These are phyloP conservation scores for Drosophila algonquin DNA, from an alignment of 2,888 invertebrate genomes.

Conservation along the genomic window DNA sequence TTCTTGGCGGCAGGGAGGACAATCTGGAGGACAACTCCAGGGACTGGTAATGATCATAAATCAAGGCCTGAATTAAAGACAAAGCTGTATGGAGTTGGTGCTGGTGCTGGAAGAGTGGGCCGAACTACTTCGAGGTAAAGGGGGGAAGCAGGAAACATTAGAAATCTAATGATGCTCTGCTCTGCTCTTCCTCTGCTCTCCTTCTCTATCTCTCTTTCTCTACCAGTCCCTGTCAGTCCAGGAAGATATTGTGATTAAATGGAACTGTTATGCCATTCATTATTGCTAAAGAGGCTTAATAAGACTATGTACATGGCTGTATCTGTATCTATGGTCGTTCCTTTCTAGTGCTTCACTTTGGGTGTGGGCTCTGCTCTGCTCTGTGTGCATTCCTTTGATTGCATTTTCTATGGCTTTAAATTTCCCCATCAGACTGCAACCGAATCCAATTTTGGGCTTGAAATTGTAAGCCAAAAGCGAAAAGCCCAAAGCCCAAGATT, in stretches of 20 bases:
- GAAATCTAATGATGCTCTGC: conserved; percentile 36
- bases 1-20: conserved; percentile 9
- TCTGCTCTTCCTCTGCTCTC: background rate
- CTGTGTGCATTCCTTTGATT: conserved; percentile 1
- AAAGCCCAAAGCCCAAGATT: background rate
- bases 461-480: conserved; percentile 39
- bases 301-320: conserved; percentile 14
- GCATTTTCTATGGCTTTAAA: conserved; percentile 8
- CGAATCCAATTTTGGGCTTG: conserved; percentile 62
- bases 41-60: conserved; percentile 72
- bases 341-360: background rate
- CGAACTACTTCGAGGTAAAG: conserved; percentile 45
- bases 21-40: conserved; percentile 39
- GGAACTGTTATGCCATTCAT: conserved; percentile 40
- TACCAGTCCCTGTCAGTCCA: conserved; percentile 12
- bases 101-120: conserved; percentile 53
- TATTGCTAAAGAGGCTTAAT: conserved; percentile 35
- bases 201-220: background rate
- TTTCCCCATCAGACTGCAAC: conserved; percentile 5
- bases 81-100: conserved; percentile 39
- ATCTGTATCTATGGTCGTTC: conserved; percentile 3
- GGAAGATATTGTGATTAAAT: conserved; percentile 41
- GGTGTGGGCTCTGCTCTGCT: conserved; percentile 2
- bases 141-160: conserved; percentile 40
- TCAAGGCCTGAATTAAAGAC: conserved; percentile 66